phyloP scores from a whole-genome alignment of 2,113 vertebrate genomes.

The Mustela nigripes region DNA sequence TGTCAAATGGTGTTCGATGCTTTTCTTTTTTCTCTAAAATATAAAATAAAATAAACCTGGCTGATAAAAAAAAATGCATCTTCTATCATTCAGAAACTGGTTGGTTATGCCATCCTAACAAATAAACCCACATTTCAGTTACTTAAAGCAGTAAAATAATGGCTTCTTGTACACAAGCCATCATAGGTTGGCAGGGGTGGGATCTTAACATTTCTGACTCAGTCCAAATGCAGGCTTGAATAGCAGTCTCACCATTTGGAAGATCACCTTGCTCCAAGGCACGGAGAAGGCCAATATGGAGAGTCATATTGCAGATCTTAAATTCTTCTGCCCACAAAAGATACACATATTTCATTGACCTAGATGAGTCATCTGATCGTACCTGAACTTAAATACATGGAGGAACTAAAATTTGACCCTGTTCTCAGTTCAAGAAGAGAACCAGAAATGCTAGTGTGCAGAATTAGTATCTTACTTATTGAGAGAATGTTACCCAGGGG shows the following conservation, averaged over 20 bases:
- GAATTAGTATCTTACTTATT: neutral
- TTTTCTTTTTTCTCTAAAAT: too few species aligned
- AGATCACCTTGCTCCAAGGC: neutral
- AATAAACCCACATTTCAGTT: neutral
- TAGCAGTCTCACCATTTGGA: neutral
- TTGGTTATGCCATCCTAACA: neutral
- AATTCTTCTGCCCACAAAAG: neutral
- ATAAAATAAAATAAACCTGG: too few species aligned
- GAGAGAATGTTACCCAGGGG: fast-evolving
- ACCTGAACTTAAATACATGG: neutral
- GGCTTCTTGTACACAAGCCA: neutral
- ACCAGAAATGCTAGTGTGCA: neutral
- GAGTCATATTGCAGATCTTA: neutral
- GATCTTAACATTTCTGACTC: neutral
- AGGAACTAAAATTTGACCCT: neutral
- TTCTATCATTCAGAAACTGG: neutral
- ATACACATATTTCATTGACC: neutral
- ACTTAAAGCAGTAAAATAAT: neutral
- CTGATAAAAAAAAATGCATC: neutral
- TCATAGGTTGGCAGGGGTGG: neutral
- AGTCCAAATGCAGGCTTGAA: neutral
- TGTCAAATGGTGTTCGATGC: too few species aligned
- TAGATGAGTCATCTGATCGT: neutral
- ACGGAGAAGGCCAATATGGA: neutral
- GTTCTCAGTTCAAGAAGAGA: neutral